phyloP scores from a whole-genome alignment of 2,113 vertebrate species.

The Ariopsis seemanni region DNA sequence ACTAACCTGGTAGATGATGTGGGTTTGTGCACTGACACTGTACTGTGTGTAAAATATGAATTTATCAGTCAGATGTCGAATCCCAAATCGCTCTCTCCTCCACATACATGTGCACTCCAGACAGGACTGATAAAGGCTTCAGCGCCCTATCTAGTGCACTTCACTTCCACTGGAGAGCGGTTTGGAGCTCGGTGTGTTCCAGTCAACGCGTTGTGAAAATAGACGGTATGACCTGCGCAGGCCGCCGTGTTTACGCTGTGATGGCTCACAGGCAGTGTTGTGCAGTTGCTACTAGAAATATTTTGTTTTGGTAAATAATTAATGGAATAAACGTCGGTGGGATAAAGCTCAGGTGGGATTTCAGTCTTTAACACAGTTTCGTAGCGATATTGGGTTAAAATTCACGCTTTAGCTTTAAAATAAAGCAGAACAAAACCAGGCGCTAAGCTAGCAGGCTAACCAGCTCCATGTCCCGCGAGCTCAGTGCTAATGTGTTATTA shows the following conservation, averaged over 20 bases:
- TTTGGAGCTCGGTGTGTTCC: neutral
- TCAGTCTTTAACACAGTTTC: neutral
- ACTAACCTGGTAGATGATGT: too few relatives aligned
- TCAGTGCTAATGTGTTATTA: neutral
- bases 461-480: neutral
- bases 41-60: too few relatives aligned
- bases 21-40: too few relatives aligned
- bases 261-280: neutral
- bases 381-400: neutral
- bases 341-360: conserved; percentile 19
- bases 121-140: neutral
- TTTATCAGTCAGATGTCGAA: too few relatives aligned
- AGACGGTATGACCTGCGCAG: conserved; percentile 3
- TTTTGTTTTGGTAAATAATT: conserved; percentile 1
- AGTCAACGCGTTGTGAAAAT: neutral
- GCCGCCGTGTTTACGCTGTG: conserved; percentile 56
- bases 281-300: neutral
- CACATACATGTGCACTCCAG: too few relatives aligned
- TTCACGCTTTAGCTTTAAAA: too few relatives aligned
- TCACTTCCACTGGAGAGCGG: neutral
- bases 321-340: conserved; percentile 3
- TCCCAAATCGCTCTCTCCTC: too few relatives aligned
- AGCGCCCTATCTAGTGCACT: neutral
- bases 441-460: neutral
- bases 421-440: neutral